Evolutionary conservation across 1,140 invertebrate species (phyloP).

Genomic region (Solen grandis): DNA sequence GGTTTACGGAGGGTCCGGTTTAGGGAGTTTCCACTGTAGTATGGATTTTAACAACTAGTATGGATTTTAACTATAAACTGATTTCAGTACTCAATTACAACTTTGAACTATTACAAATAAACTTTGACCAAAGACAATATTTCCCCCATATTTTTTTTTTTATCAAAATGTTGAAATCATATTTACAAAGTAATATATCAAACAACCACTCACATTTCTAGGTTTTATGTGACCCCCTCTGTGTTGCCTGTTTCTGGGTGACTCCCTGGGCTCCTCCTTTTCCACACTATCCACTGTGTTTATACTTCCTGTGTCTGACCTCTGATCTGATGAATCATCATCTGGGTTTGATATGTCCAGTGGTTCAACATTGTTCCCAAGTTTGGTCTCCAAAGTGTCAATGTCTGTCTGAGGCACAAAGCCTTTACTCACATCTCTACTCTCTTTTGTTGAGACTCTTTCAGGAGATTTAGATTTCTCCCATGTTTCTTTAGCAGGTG

Average conservation of each 20-base stretch:
- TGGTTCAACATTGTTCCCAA: conserved; percentile 54
- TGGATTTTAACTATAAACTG: no score
- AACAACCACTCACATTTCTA: conserved; percentile 68
- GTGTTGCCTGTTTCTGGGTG: not conserved
- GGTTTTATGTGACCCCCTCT: conserved; percentile 61
- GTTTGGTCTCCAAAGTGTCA: conserved; percentile 74
- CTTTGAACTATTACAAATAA: no score
- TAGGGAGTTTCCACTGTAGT: no score
- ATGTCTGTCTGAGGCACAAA: conserved; percentile 74
- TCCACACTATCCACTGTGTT: conserved; percentile 72
- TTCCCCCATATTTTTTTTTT: no score
- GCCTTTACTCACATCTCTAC: conserved; percentile 19
- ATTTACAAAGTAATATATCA: no score
- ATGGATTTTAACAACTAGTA: no score
- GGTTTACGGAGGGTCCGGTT: no score
- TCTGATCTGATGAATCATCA: conserved; percentile 69
- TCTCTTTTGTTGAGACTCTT: not conserved
- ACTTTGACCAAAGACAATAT: no score
- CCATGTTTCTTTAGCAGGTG: conserved; percentile 6
- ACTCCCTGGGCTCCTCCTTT: conserved; percentile 54
- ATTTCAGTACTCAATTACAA: no score
- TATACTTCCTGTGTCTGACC: conserved; percentile 72
- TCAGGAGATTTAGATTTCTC: not conserved
- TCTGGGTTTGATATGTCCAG: conserved; percentile 66
- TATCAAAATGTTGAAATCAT: no score